Percentiles rank a stretch among this genome's conserved stretches.
Evolutionary conservation across 2,888 invertebrate genomes (phyloP).

Genomic region (Synergus itoensis): DNA sequence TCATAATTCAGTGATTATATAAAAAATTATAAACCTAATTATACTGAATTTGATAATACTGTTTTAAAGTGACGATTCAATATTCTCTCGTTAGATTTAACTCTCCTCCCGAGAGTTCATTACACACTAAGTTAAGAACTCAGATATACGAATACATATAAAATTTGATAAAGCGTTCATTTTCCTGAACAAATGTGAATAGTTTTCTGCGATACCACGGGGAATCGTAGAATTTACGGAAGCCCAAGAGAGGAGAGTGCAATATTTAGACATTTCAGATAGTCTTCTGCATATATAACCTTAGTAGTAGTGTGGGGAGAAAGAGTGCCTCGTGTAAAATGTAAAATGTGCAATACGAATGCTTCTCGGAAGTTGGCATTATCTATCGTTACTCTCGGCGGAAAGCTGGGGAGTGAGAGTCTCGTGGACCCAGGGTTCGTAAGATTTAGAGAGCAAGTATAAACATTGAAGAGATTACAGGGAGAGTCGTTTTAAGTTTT

Average conservation of each 20-base stretch:
- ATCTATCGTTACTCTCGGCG: conserved; percentile 68
- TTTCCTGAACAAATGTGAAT: background rate
- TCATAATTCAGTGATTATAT: too few relatives aligned
- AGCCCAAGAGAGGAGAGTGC: background rate
- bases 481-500: conserved; percentile 77
- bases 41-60: too few relatives aligned
- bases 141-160: background rate
- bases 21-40: too few relatives aligned
- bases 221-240: background rate
- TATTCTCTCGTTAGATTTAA: background rate
- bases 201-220: background rate
- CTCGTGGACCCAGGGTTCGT: conserved; percentile 64
- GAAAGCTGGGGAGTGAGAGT: conserved; percentile 56
- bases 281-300: conserved; percentile 1
- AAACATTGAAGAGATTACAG: conserved; percentile 77
- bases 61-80: background rate
- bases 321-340: conserved; percentile 49
- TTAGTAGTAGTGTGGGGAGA: conserved; percentile 50
- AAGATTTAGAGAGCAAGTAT: conserved; percentile 75
- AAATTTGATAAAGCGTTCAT: background rate
- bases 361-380: conserved; percentile 67
- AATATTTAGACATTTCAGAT: conserved; percentile 33
- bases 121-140: background rate
- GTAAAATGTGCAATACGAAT: conserved; percentile 45
- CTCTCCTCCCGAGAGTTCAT: background rate